Percentiles rank a stretch among this genome's conserved stretches.
Conservation (phyloP, 2,888 invertebrate genomes). For the Orthosia gothica region DNA sequence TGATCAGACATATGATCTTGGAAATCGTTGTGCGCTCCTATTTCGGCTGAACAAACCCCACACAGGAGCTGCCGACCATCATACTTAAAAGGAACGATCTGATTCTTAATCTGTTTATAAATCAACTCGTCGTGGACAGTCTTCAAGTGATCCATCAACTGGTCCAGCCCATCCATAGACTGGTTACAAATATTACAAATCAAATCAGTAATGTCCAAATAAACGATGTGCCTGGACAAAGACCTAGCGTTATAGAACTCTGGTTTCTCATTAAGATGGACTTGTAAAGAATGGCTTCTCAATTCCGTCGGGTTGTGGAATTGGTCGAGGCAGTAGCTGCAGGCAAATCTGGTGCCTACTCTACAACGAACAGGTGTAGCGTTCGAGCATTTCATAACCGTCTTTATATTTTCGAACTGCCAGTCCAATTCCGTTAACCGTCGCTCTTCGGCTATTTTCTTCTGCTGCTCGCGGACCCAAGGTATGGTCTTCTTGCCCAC, state of each 20-base stretch:
- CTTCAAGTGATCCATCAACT: slow-evolving; percentile 79
- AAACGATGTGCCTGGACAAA: slow-evolving; percentile 78
- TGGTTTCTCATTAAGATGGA: slow-evolving; percentile 72
- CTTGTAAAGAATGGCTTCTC: slow-evolving; percentile 75
- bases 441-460: slow-evolving; percentile 63
- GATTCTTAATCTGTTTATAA: slow-evolving; percentile 81
- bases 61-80: slow-evolving; percentile 69
- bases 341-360: slow-evolving; percentile 76
- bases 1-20: slow-evolving; percentile 85
- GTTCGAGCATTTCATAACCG: slow-evolving; percentile 78
- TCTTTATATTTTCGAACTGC: slow-evolving; percentile 81
- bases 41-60: slow-evolving; percentile 69
- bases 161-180: slow-evolving; percentile 72
- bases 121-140: slow-evolving; percentile 75
- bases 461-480: slow-evolving; percentile 60
- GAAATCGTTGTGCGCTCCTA: slow-evolving; percentile 73
- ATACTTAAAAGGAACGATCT: slow-evolving; percentile 78
- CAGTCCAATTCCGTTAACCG: slow-evolving; percentile 78
- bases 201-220: slow-evolving; percentile 80
- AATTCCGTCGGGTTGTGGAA: slow-evolving; percentile 77
- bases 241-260: slow-evolving; percentile 77
- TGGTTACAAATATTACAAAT: slow-evolving; percentile 77
- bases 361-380: slow-evolving; percentile 81
- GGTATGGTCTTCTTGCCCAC: slow-evolving; percentile 62
- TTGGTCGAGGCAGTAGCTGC: slow-evolving; percentile 82